Evolutionary conservation across 2,113 vertebrate species (phyloP), one percentile per base, ranked within the genome.

Genomic region (Stigmatopora argus): DNA sequence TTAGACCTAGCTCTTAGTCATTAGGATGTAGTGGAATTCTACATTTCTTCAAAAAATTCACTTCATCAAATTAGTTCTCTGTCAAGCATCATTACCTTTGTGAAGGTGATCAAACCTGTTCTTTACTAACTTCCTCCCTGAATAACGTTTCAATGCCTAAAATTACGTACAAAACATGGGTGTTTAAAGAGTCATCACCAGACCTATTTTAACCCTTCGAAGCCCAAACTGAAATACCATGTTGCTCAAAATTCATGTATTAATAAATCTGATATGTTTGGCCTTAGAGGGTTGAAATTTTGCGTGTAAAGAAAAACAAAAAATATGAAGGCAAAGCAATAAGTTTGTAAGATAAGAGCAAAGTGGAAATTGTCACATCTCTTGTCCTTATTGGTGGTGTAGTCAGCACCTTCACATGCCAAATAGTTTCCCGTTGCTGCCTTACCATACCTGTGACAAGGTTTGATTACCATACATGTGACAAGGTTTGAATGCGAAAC

Each of bases 401-500:
- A 13, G 58, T 11, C n/a, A 77, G 72, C 66, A 46, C 46, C 17
- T 73, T 74, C 68, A 69, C 64, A 62, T 67, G 45, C 58, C 68
- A 78, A 82, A 83, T 70, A 77, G 51, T 81, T 85, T 78, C 78
- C 70, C 66, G 69, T 31, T 1, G 67, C 46, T 77, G 73, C 60
- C 81, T 81, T 70, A 69, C 73, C 59, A 34, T 71, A 67, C 65
- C 70, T 38, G 45, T 62, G 64, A 81, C 78, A 55, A 51, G 51
- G 64, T 72, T 63, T 75, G 80, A 86, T 81, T 70, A 69, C 73
- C 59, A 34, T 71, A 67, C 65, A 68, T 38, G 45, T 62, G 64
- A 81, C 78, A 55, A 51, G 51, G 64, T 72, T 63, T 75, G 80
- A 86, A 83, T 86, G 73, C 51, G 71, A 82, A 85, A 83, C 62